Evolutionary conservation across 2,797 vertebrate species (phyloP).

Genomic region (Alauda arvensis): DNA sequence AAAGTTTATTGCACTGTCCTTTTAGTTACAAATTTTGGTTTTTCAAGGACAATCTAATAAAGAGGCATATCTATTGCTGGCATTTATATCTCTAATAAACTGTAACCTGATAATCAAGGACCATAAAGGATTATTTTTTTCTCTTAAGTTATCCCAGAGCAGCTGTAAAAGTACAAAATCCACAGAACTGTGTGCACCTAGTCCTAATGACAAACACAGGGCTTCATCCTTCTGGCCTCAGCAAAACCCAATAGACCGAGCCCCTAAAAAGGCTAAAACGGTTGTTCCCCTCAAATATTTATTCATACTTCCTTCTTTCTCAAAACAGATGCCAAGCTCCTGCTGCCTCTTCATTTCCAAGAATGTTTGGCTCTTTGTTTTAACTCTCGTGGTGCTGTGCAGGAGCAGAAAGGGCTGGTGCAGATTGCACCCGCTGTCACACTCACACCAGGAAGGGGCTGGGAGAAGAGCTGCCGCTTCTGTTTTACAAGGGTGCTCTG

Average conservation of each 20-base stretch:
- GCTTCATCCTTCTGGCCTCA: conserved; percentile 5
- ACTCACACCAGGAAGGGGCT: conserved; percentile 24
- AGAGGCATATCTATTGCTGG: conserved; percentile 63
- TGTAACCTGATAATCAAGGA: conserved; percentile 68
- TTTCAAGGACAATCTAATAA: conserved; percentile 71
- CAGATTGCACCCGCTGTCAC: not conserved
- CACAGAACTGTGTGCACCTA: conserved; percentile 57
- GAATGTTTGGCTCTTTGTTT: not conserved
- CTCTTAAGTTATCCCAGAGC: conserved; percentile 67
- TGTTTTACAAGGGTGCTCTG: not conserved
- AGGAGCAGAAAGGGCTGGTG: not conserved
- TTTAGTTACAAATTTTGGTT: conserved; percentile 47
- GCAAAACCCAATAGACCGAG: not conserved
- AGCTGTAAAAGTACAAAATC: conserved; percentile 79
- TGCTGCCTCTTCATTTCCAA: conserved; percentile 19
- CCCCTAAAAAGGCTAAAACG: conserved; percentile 4
- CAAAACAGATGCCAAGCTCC: conserved; percentile 6
- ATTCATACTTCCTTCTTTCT: conserved; percentile 19
- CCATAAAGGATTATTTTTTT: conserved; percentile 77
- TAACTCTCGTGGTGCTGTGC: not conserved
- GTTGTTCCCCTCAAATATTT: conserved; percentile 42
- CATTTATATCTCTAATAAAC: conserved; percentile 75
- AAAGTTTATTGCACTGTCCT: conserved; percentile 18
- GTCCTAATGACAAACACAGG: conserved; percentile 44
- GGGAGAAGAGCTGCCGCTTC: not conserved